Conservation (phyloP, 2,113 vertebrate species). For the Cryptomyrus ogoouensis region DNA sequence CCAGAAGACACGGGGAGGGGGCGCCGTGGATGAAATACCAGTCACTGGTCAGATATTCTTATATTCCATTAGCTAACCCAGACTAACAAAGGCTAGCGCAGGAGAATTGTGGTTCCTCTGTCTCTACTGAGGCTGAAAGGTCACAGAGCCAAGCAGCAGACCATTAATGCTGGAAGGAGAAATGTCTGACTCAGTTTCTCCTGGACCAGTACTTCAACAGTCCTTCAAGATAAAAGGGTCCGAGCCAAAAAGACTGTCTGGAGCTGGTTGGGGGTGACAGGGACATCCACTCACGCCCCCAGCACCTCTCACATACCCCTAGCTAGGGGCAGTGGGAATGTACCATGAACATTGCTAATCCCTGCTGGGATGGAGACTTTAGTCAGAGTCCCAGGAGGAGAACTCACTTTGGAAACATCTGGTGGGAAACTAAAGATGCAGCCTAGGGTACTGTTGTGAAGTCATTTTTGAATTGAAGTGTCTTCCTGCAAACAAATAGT, state of each 20-base stretch:
- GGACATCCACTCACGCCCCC: background rate
- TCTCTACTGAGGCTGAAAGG: background rate
- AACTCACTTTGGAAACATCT: background rate
- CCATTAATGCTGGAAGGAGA: background rate
- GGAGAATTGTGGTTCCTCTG: background rate
- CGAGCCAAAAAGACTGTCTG: background rate
- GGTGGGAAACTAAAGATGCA: background rate
- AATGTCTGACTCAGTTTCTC: slow-evolving; percentile 14
- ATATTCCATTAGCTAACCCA: background rate
- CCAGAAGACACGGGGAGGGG: background rate
- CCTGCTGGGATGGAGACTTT: slow-evolving; percentile 3
- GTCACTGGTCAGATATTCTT: background rate
- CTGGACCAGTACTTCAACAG: slow-evolving; percentile 5
- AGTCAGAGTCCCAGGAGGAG: background rate
- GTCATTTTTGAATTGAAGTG: background rate
- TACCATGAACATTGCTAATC: background rate
- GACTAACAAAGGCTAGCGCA: background rate
- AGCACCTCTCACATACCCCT: background rate
- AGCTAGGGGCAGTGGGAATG: background rate
- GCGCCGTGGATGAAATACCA: background rate
- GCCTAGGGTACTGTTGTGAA: background rate
- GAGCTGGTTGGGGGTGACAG: background rate
- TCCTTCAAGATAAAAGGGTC: background rate
- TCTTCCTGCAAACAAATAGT: background rate
- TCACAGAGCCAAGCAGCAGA: background rate